phyloP scores from a whole-genome alignment of 2,113 vertebrate genomes.

The Pseudois nayaur region DNA sequence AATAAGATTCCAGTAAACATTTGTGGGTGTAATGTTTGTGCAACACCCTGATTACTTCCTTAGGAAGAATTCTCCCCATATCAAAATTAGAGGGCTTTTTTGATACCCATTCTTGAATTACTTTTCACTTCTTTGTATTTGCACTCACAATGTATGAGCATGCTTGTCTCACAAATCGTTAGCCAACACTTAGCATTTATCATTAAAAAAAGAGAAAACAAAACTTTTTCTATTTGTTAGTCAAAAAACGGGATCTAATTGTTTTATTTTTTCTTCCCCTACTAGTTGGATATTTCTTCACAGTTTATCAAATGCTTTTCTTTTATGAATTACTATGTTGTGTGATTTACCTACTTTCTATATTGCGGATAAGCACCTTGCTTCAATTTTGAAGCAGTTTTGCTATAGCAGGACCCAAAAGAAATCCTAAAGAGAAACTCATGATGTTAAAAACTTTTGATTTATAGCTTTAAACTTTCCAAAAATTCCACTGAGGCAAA shows the following conservation, averaged over 20 bases:
- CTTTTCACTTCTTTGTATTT: constrained; percentile 1
- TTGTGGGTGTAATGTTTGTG: background rate
- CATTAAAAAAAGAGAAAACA: background rate
- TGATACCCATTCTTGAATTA: background rate
- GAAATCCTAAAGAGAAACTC: background rate
- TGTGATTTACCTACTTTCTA: background rate
- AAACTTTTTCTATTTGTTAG: background rate
- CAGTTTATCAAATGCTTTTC: background rate
- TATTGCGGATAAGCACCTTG: background rate
- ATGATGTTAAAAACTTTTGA: constrained; percentile 12
- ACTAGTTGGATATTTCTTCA: background rate
- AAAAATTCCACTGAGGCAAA: background rate
- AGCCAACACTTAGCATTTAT: background rate
- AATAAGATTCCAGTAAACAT: constrained; percentile 11
- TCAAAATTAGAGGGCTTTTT: constrained; percentile 33
- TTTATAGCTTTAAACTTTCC: background rate
- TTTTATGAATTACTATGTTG: constrained; percentile 1
- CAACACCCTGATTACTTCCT: constrained; percentile 2
- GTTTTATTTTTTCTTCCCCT: background rate
- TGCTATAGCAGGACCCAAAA: background rate
- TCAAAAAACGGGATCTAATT: constrained; percentile 6
- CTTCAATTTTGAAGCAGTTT: constrained; percentile 21
- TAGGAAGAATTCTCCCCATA: constrained; percentile 2
- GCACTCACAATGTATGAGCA: background rate
- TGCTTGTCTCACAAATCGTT: background rate